Conservation (phyloP, 92 coral and sea anemone genomes). For the Epizoanthus fatuus region DNA sequence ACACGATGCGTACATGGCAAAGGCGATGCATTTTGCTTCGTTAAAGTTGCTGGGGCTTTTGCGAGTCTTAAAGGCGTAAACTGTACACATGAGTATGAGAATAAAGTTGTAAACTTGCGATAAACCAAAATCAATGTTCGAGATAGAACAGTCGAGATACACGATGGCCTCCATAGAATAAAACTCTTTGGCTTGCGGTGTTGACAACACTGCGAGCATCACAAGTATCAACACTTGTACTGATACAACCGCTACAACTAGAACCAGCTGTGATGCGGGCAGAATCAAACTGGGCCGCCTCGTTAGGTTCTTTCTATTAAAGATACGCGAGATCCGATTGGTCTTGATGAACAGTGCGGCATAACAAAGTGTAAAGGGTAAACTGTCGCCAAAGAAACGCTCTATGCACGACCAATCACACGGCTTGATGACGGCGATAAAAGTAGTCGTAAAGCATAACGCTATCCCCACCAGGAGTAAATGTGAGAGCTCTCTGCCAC, state of each 20-base stretch:
- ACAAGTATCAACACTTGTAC: conserved; percentile 86
- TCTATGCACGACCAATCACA: conserved; percentile 74
- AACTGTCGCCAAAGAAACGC: conserved; percentile 88
- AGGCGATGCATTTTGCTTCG: conserved; percentile 98
- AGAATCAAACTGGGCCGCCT: conserved; percentile 92
- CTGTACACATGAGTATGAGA: conserved; percentile 90
- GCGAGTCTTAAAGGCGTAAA: conserved; percentile 97
- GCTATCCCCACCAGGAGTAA: conserved; percentile 86
- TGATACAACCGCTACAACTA: conserved; percentile 90
- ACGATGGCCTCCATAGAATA: conserved; percentile 77
- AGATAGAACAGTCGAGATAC: conserved; percentile 87
- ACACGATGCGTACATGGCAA: conserved; percentile 98
- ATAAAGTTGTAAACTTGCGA: conserved; percentile 98
- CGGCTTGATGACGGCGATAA: conserved; percentile 81
- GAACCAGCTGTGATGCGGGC: conserved; percentile 92
- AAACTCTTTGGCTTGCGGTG: conserved; percentile 76
- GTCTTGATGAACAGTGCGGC: conserved; percentile 97
- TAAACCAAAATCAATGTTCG: conserved; percentile 91
- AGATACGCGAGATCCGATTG: conserved; percentile 95
- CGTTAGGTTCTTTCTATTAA: conserved; percentile 93
- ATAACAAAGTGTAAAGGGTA: conserved; percentile 92
- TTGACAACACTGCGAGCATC: conserved; percentile 81
- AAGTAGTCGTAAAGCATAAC: conserved; percentile 76
- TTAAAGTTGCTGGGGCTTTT: conserved; percentile 98
- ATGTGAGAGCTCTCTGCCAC: conserved; percentile 94